Evolutionary conservation across 2,797 vertebrate species (phyloP), one percentile per base, ranked within the genome.

Genomic region (Acrossocheilus fasciatus): DNA sequence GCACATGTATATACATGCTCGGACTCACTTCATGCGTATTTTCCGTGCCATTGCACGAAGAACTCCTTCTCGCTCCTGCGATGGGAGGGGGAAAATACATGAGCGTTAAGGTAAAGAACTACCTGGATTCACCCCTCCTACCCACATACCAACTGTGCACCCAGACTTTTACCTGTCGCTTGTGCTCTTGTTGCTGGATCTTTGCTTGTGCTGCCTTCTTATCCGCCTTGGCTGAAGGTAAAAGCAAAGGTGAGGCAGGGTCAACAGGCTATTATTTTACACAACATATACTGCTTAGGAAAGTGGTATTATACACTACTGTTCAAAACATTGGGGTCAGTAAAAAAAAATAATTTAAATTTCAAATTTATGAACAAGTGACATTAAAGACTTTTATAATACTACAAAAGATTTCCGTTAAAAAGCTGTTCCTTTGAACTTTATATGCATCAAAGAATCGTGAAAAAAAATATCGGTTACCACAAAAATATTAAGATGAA

Each of bases 21-120:
- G 43, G 18, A 66, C 95, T 97, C 96, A 99, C 98, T 99, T 99
- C 96, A 98, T 98, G 36, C 98, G 96, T 87, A 99, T 99, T 91
- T 98, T 98, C 87, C 97, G 96, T 89, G 98, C 98, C 98, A 99
- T 98, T 91, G 98, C 97, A 52, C 98, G 94, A 1, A 99, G 96
- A 84, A 98, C 98, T 18, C 98, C 97, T 83, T 98, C 97, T 30
- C 98, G 95, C 87, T 99, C 97, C 97, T 98, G 92, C 47, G 45
- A 76, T 43, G 18, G 36, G 70, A 6, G 43, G 69, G 64, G 41
- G 82, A 75, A 90, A 79, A 91, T 20, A 88, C 88, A 89, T 52
- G 30, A 73, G 5, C 7, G 6, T 39, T 26, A 23, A 62, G 41
- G 43, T 6, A 23, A 36, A 81, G 0, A 8, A 77, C 14, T 17